Base-by-base conservation (phyloP, 2,113 vertebrate species). In the Falco punctatus region DNA sequence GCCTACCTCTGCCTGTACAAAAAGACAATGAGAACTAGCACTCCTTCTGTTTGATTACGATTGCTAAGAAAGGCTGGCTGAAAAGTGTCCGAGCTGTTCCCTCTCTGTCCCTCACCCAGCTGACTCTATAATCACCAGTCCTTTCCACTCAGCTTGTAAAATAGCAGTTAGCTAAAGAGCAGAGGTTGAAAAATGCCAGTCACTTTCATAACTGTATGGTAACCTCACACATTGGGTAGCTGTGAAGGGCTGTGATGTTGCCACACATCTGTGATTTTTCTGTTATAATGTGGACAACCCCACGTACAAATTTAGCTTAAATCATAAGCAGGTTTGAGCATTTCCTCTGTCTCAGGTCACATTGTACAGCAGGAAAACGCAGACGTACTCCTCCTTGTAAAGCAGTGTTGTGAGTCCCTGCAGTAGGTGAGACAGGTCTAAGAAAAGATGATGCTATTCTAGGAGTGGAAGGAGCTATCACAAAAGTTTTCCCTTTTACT, bases 131-230 rank as follows among this genome's bases (percentile, higher is more conserved):
- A 93, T 90, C 57, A 72, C 40, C 0, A 0, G 2, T 19, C 24
- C n/a, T 90, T 87, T 85, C 64, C 28, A 69, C 58, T 80, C 66
- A 80, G 84, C 14, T 82, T 88, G 54, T 52, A 61, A 90, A 92
- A 48, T 1, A 88, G 28, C 78, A 86, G 48, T 67, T 80, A 57
- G 62, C 35, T 73, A 78, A 87, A 77, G 62, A 95, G 58, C 54
- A 92, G 81, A 91, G 84, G 15, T 65, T 93, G 87, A 96, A 95
- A 96, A 96, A 92, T 69, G 66, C 30, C 84, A 75, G 66, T 81
- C 40, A n/a, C 49, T 90, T 96, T 72, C 44, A 49, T 65, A 86
- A 62, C 78, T 66, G 58, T 72, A 70, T 33, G 66, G 78, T 65
- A 85, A 75, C 81, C 59, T 33, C 38, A 24, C 92, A 89, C 83